Evolutionary conservation across 2,797 vertebrate species (phyloP).

Genomic region (Cottoperca gobio): DNA sequence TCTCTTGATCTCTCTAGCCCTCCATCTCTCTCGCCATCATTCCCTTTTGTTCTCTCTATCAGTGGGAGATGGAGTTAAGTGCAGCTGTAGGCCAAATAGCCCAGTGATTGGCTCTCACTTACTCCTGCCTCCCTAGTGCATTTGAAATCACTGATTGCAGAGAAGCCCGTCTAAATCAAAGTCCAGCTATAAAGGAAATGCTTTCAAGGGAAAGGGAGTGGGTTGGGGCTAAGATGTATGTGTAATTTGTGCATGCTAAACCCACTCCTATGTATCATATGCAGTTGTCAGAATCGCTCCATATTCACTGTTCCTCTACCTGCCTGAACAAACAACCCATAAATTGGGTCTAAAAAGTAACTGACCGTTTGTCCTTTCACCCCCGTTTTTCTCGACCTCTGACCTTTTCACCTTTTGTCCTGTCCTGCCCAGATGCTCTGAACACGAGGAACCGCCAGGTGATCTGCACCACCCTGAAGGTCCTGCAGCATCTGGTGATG

Average conservation of each 20-base stretch:
- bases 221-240: constrained; percentile 26
- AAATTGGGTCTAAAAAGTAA: not conserved
- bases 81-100: constrained; percentile 82
- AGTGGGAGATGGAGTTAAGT: constrained; percentile 78
- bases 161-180: constrained; percentile 76
- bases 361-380: not conserved
- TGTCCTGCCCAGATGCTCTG: constrained; percentile 85
- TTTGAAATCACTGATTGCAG: constrained; percentile 83
- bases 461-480: constrained; percentile 92
- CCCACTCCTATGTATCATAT: constrained; percentile 11
- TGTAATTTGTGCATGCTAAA: constrained; percentile 32
- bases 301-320: constrained; percentile 20
- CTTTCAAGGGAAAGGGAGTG: constrained; percentile 58
- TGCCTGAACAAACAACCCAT: constrained; percentile 33
- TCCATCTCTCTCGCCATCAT: constrained; percentile 64
- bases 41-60: constrained; percentile 76
- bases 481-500: constrained; percentile 93
- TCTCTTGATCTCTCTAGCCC: constrained; percentile 63
- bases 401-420: constrained; percentile 23
- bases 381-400: constrained; percentile 4
- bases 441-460: constrained; percentile 92
- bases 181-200: constrained; percentile 58
- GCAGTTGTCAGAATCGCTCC: constrained; percentile 9
- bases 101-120: constrained; percentile 83
- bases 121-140: constrained; percentile 74